These are phyloP conservation scores for Oncorhynchus masou DNA, from an alignment of 2,113 vertebrate genomes.

Conservation along the genomic window DNA sequence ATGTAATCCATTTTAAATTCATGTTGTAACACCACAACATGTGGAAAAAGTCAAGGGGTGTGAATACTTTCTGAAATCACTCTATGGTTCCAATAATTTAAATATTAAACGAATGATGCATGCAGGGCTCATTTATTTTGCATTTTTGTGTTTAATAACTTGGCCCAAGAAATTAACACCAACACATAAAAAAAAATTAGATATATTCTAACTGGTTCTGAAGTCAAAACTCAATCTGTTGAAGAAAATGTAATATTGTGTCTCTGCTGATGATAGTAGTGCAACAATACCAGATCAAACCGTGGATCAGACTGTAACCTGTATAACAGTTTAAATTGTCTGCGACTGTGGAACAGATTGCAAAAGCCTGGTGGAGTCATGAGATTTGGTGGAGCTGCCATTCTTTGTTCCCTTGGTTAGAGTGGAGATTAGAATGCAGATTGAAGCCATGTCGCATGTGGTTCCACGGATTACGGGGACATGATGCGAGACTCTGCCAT, in stretches of 20 bases:
- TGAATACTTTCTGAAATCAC: no score
- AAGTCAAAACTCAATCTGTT: no score
- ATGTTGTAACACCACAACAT: no score
- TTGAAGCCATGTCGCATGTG: slow-evolving; percentile 54
- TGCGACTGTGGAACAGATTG: slow-evolving; percentile 33
- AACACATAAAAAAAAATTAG: slow-evolving; percentile 42
- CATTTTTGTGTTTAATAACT: slow-evolving; percentile 50
- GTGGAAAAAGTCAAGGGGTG: no score
- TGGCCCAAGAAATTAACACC: slow-evolving; percentile 43
- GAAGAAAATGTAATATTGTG: neutral
- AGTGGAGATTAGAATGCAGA: slow-evolving; percentile 61
- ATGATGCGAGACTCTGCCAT: slow-evolving; percentile 15
- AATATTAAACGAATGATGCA: slow-evolving; percentile 71
- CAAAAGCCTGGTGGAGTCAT: slow-evolving; percentile 21
- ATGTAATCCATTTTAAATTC: no score
- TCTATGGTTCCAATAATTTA: slow-evolving; percentile 50
- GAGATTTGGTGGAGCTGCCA: slow-evolving; percentile 51
- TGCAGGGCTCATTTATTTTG: slow-evolving; percentile 52
- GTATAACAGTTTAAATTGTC: neutral
- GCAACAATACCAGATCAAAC: neutral
- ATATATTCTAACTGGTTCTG: slow-evolving; percentile 14
- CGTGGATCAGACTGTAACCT: no score
- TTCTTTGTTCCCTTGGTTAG: slow-evolving; percentile 47
- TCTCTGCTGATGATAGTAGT: neutral
- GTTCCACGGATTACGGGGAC: slow-evolving; percentile 42